Percentiles rank a stretch among this genome's conserved stretches.
phyloP scores from a whole-genome alignment of 1,140 invertebrate genomes.

The Dendrolimus kikuchii region DNA sequence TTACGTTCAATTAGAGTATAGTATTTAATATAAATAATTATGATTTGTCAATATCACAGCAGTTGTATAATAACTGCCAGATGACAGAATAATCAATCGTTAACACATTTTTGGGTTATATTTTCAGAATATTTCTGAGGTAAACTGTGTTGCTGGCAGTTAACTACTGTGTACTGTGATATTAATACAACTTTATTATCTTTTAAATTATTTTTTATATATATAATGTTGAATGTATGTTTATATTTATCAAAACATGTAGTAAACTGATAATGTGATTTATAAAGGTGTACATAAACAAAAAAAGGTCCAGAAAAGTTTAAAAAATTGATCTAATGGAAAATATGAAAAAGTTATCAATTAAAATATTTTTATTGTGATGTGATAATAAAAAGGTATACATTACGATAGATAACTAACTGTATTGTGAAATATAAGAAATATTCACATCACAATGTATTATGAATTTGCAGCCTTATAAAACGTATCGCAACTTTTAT shows the following conservation, averaged over 20 bases:
- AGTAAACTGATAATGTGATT: conserved; percentile 46
- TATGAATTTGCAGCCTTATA: conserved; percentile 22
- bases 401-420: conserved; percentile 9
- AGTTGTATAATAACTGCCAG: conserved; percentile 56
- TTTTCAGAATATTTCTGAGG: conserved; percentile 14
- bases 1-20: conserved; percentile 39
- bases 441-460: conserved; percentile 27
- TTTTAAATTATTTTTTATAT: conserved; percentile 60
- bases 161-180: conserved; percentile 59
- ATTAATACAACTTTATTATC: conserved; percentile 68
- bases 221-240: conserved; percentile 47
- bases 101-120: no score
- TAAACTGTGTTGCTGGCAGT: conserved; percentile 48
- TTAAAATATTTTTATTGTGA: conserved; percentile 32
- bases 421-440: conserved; percentile 12
- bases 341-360: conserved; percentile 42
- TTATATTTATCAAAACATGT: conserved; percentile 56
- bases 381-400: conserved; percentile 18
- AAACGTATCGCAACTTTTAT: background rate
- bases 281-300: conserved; percentile 46
- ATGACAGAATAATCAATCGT: conserved; percentile 7
- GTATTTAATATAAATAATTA: conserved; percentile 29
- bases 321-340: conserved; percentile 55
- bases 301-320: conserved; percentile 56
- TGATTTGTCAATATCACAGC: conserved; percentile 68